Evolutionary conservation across 1,140 invertebrate genomes (phyloP).

Genomic region (Varroa destructor): DNA sequence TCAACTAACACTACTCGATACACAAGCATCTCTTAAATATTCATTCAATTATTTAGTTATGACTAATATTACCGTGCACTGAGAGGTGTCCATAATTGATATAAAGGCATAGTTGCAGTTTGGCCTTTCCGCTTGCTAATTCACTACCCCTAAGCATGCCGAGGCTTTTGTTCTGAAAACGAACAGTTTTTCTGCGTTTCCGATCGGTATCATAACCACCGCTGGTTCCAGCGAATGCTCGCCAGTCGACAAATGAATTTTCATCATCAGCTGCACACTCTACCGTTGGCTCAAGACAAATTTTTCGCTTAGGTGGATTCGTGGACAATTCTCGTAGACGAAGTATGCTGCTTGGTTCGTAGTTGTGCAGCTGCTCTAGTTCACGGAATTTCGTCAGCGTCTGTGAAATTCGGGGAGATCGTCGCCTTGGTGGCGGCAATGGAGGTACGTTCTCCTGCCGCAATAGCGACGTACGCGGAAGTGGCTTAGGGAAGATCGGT

Average conservation of each 20-base stretch:
- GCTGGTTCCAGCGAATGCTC: no score
- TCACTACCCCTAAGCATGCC: background rate
- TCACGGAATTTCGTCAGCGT: background rate
- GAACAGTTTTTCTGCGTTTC: slow-evolving; percentile 14
- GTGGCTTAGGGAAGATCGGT: background rate
- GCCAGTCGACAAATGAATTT: background rate
- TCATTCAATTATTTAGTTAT: no score
- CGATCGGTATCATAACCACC: background rate
- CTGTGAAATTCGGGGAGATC: background rate
- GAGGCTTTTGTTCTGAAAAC: background rate
- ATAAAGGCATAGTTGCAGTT: slow-evolving; percentile 15
- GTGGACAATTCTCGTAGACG: background rate
- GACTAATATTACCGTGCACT: background rate
- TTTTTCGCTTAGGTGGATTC: slow-evolving; percentile 1
- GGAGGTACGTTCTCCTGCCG: slow-evolving; percentile 10
- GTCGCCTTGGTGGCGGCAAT: slow-evolving; percentile 1
- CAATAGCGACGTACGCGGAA: background rate
- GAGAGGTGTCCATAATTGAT: slow-evolving; percentile 10
- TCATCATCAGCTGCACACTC: background rate
- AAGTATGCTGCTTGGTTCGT: background rate
- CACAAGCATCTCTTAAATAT: no score
- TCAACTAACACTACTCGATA: no score
- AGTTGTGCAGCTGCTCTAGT: background rate
- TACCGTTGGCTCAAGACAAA: background rate
- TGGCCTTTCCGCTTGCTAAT: slow-evolving; percentile 4